phyloP scores from a whole-genome alignment of 1,140 invertebrate genomes.

The Danaus melanippus region DNA sequence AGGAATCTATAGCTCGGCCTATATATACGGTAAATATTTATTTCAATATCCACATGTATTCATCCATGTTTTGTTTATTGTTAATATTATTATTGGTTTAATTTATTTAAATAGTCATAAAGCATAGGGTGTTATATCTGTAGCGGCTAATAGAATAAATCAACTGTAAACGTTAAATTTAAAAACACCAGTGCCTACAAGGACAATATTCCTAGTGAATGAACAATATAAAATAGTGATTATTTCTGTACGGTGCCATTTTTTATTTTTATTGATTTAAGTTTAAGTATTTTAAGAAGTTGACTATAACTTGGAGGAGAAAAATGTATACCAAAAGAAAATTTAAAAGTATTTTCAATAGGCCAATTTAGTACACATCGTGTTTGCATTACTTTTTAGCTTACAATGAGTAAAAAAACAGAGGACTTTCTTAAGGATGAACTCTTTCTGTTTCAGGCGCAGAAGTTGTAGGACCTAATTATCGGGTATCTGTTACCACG shows the following conservation, averaged over 20 bases:
- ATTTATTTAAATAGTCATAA: no score
- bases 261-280: neutral
- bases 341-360: no score
- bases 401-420: conserved; percentile 1
- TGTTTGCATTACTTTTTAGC: neutral
- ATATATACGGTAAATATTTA: conserved; percentile 46
- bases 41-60: neutral
- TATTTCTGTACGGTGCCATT: no score
- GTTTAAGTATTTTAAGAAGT: conserved; percentile 2
- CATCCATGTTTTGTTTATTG: neutral
- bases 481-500: conserved; percentile 80
- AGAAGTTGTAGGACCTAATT: conserved; percentile 79
- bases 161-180: neutral
- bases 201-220: no score
- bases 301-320: neutral
- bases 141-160: no score
- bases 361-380: neutral
- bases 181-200: no score
- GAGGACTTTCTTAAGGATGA: neutral
- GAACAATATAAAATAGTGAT: no score
- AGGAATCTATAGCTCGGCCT: conserved; percentile 55
- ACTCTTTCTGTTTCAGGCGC: conserved; percentile 65
- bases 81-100: neutral
- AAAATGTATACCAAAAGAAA: no score
- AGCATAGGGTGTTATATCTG: no score